These are phyloP conservation scores for Vimba vimba DNA, from an alignment of 2,113 vertebrate species.

Conservation along the genomic window DNA sequence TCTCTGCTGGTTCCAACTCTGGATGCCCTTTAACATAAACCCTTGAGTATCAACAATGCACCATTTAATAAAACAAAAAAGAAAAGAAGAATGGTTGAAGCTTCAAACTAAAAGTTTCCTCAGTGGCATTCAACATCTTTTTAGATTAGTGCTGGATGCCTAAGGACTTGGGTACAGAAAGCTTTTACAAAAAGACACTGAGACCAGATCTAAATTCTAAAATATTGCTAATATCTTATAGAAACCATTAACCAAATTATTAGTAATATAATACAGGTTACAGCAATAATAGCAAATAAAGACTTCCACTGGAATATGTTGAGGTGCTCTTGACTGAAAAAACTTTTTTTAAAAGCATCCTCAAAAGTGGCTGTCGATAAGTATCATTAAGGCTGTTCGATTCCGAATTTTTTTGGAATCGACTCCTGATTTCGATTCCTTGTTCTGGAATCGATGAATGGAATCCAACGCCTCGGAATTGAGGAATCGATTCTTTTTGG, in stretches of 20 bases:
- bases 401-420: too few species aligned
- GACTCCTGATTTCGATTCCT: too few species aligned
- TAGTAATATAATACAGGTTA: too few species aligned
- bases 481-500: too few species aligned
- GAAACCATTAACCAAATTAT: too few species aligned
- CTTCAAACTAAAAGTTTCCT: not conserved
- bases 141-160: not conserved
- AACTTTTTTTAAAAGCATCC: not conserved
- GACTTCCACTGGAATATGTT: too few species aligned
- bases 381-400: not conserved
- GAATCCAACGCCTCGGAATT: too few species aligned
- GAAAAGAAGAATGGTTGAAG: not conserved
- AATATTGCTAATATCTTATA: not conserved
- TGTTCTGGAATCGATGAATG: too few species aligned
- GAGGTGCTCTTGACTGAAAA: not conserved
- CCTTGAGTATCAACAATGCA: constrained; percentile 9
- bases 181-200: not conserved
- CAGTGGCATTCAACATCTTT: constrained; percentile 5
- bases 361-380: not conserved
- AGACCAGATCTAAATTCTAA: not conserved
- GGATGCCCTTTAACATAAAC: constrained; percentile 23
- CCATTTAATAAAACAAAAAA: not conserved
- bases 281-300: too few species aligned
- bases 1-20: constrained; percentile 11
- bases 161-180: not conserved